These are phyloP conservation scores for Siderastrea siderea DNA, from an alignment of 92 coral and sea anemone genomes.

Conservation along the genomic window DNA sequence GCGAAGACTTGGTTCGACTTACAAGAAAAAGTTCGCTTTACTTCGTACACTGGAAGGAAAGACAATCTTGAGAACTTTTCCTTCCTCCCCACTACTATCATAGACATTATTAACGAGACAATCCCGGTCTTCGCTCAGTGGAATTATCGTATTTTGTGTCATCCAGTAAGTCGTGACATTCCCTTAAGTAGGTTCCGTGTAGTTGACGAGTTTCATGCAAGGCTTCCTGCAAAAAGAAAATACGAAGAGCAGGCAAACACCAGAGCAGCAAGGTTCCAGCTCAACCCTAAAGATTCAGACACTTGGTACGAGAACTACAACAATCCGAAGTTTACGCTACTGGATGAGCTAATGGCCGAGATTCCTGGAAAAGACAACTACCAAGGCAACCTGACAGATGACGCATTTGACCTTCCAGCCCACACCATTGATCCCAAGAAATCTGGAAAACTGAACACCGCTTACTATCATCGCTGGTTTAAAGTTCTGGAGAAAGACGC, in stretches of 20 bases:
- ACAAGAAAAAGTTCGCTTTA: constrained; percentile 93
- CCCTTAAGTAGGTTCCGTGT: constrained; percentile 74
- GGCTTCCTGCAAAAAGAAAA: constrained; percentile 21
- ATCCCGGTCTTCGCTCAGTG: constrained; percentile 86
- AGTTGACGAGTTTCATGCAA: constrained; percentile 58
- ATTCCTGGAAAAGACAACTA: constrained; percentile 94
- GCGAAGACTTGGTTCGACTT: constrained; percentile 92
- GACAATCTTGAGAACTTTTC: constrained; percentile 95
- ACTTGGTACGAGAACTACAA: constrained; percentile 52
- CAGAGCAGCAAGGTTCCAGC: constrained; percentile 79
- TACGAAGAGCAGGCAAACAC: constrained; percentile 45
- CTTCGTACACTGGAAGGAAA: constrained; percentile 94
- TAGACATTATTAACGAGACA: constrained; percentile 80
- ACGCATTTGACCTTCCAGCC: constrained; percentile 80
- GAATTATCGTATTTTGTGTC: constrained; percentile 87
- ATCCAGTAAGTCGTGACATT: constrained; percentile 75
- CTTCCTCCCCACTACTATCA: constrained; percentile 89
- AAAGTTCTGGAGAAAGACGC: constrained; percentile 85
- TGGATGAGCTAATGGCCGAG: constrained; percentile 69
- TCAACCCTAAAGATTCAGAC: constrained; percentile 65
- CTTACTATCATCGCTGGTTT: constrained; percentile 90
- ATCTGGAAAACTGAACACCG: constrained; percentile 69
- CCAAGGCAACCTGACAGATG: constrained; percentile 78
- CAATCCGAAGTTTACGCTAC: constrained; percentile 30
- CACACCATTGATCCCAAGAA: constrained; percentile 74